Conservation (phyloP, 2,797 vertebrate species). For the Mico argentatus region DNA sequence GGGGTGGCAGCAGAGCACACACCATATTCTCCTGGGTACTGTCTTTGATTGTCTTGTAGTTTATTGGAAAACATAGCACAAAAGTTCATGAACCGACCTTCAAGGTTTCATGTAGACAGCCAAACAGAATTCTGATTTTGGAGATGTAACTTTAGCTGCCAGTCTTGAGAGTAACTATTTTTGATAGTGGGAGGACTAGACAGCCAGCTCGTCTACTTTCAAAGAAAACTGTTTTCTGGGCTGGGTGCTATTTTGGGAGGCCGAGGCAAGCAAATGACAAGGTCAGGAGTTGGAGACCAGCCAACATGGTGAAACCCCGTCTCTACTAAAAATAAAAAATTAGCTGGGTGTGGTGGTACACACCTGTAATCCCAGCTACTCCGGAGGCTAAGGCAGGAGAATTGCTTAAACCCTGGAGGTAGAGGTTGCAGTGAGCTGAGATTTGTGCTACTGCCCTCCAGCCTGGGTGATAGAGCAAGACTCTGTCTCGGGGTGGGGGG, state of each 20-base stretch:
- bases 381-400: too few species aligned
- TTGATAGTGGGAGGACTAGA: neutral
- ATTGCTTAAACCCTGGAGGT: too few species aligned
- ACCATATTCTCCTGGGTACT: neutral
- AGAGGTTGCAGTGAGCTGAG: neutral
- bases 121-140: neutral
- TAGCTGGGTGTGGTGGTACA: too few species aligned
- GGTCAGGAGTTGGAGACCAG: neutral
- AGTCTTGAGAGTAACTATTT: neutral
- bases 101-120: neutral
- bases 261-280: neutral
- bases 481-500: too few species aligned
- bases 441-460: neutral
- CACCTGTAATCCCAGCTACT: too few species aligned
- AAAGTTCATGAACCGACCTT: neutral
- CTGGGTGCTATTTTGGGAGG: neutral
- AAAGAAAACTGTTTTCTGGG: neutral
- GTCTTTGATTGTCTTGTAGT: neutral
- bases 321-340: too few species aligned
- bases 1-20: conserved; percentile 61
- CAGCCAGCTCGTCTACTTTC: neutral
- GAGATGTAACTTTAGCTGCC: neutral
- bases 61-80: neutral
- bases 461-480: neutral
- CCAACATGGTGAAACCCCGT: neutral